phyloP scores from a whole-genome alignment of 2,113 vertebrate genomes.

The Pteronura brasiliensis region DNA sequence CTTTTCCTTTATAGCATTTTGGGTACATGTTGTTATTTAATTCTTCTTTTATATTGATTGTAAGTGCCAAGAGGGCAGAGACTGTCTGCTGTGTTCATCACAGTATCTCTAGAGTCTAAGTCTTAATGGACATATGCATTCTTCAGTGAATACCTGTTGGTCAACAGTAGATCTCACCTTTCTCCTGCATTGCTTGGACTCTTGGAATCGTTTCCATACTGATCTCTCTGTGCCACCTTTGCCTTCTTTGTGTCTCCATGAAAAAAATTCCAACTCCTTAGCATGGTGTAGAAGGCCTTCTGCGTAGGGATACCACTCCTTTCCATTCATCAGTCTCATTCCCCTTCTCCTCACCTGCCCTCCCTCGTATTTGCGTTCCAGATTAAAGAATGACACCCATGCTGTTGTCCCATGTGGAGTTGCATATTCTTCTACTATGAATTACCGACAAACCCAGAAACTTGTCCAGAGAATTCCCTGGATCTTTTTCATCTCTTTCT shows the following conservation, averaged over 20 bases:
- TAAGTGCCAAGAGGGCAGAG: background rate
- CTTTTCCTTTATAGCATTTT: background rate
- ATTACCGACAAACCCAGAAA: background rate
- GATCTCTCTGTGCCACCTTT: background rate
- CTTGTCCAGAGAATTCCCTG: background rate
- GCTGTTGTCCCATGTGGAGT: background rate
- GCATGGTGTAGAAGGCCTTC: background rate
- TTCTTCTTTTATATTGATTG: background rate
- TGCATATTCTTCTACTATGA: background rate
- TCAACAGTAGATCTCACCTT: background rate
- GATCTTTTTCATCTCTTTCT: background rate
- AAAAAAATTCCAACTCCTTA: background rate
- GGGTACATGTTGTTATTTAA: background rate
- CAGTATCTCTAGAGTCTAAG: background rate
- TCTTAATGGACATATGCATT: background rate
- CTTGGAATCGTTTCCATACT: background rate
- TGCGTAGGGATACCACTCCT: rapidly evolving
- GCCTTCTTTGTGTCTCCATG: background rate
- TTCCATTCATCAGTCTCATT: background rate
- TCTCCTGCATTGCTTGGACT: background rate
- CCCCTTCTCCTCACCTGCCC: background rate
- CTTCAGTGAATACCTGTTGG: background rate
- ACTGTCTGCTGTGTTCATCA: background rate
- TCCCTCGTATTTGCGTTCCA: background rate
- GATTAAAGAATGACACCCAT: background rate